Base-by-base conservation (phyloP, 2,888 invertebrate species). In the Carcina quercana region DNA sequence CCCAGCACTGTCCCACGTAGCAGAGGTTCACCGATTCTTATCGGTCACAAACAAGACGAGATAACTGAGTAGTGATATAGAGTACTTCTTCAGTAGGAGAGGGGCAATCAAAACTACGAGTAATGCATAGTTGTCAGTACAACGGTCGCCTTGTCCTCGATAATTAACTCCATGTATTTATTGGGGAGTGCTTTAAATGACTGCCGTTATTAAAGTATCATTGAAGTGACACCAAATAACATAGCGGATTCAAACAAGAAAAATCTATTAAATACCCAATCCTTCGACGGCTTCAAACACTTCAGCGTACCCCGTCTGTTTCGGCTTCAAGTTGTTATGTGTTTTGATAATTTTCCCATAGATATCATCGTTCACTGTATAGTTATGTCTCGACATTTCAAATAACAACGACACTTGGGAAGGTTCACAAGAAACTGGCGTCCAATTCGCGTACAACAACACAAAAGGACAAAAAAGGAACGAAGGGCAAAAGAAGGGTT, bases 341-440 rank as follows among this genome's bases (percentile, higher is more conserved):
- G 62, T 59, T 56, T 82, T 83, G 37, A 79, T 50, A 45, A 84
- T 76, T 57, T 66, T 76, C 36, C 82, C 79, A 44, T 84, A 85
- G 43, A 83, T 50, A 58, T 82, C 84, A 30, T 79, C 76, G 40
- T 85, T 82, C 42, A 85, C 82, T 14, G 63, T 72, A 42, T 82
- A 82, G 60, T 82, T 68, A n/a, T 31, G 15, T 38, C 43, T 27
- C 29, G 40, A 33, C 40, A 52, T 43, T 33, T 40, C 44, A 13
- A 21, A 5, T 8, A 10, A 19, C 13, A 33, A 50, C 38, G 32
- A 44, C 53, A 60, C 61, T 53, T 36, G 37, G 35, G 48, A 47
- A 38, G 38, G 53, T 50, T 53, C 56, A 61, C 55, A 55, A 48
- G 47, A 53, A 50, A 73, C 74, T 71, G 67, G 57, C 55, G 53